Evolutionary conservation across 2,888 invertebrate genomes (phyloP), one percentile per base, ranked within the genome.

Genomic region (Pyrochroa serraticornis): DNA sequence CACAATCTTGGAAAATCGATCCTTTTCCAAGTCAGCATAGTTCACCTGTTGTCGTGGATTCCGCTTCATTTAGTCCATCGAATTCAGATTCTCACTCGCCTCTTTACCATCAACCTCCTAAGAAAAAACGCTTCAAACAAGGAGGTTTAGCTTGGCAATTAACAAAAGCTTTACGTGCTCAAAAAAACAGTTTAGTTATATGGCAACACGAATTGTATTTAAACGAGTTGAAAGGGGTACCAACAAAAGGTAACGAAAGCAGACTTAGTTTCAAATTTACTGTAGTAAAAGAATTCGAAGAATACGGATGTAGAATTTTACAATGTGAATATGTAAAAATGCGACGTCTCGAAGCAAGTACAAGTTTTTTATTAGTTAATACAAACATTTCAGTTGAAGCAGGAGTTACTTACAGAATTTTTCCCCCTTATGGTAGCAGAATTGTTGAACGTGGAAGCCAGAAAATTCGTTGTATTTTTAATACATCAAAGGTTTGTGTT

Each of bases 151-250:
- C 82, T 22, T 71, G 74, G 58, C 75, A 82, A 34, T 67, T 85
- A 12, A 77, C 80, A 64, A 72, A 66, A 35, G 70, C 82, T 7
- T 63, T 84, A 59, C 81, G 80, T 72, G 81, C 81, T 70, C 82
- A 82, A 70, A 80, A 75, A 51, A 78, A 81, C 0, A 78, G 75
- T 59, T 59, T 81, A 48, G 80, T 80, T 31, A 75, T 85, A 48
- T 84, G 84, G 84, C 79, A 82, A 71, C 84, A 85, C 66, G 84
- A 85, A 70, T 73, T 77, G 55, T 84, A 77, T 73, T 72, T 82
- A 60, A 83, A 82, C 1, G 77, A 73, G 62, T 79, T 77, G 68
- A 79, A 82, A 7, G 79, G 77, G 63, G 80, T 82, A 65, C 45
- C 41, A 14, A 44, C 42, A 6, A 36, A 46, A 36, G 2, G 7